These are phyloP conservation scores for Cryptocephalus moraei DNA, from an alignment of 2,888 invertebrate species.

Conservation along the genomic window DNA sequence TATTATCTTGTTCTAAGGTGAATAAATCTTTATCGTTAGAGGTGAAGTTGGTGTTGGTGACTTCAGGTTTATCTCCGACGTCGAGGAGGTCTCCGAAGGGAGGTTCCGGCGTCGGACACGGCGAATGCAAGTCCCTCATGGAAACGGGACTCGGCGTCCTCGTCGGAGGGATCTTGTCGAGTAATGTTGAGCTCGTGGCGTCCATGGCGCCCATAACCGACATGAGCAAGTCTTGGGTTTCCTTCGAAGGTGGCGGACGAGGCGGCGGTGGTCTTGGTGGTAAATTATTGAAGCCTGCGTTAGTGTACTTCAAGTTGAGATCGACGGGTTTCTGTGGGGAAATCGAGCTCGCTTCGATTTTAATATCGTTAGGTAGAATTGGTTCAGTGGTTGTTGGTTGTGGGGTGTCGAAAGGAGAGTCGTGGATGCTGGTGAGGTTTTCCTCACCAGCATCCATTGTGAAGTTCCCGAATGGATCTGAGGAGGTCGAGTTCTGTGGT, in stretches of 20 bases:
- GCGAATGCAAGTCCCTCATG: constrained; percentile 70
- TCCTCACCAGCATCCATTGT: background rate
- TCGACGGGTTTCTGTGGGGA: constrained; percentile 37
- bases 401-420: constrained; percentile 6
- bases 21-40: constrained; percentile 7
- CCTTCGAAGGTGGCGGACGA: constrained; percentile 56
- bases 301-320: constrained; percentile 34
- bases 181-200: constrained; percentile 71
- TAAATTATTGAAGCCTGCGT: constrained; percentile 7
- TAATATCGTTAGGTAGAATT: background rate
- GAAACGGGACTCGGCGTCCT: constrained; percentile 81
- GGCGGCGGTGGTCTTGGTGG: constrained; percentile 35
- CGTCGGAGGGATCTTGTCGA: constrained; percentile 75
- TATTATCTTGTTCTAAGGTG: constrained; percentile 5
- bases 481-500: constrained; percentile 1
- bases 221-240: constrained; percentile 75
- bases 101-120: constrained; percentile 70
- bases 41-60: constrained; percentile 1
- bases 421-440: background rate
- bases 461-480: constrained; percentile 2
- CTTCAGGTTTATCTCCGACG: constrained; percentile 39
- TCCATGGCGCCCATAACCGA: constrained; percentile 85
- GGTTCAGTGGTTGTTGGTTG: constrained; percentile 5
- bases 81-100: constrained; percentile 54
- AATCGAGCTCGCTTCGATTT: background rate